These are phyloP conservation scores for Phoxinus phoxinus DNA, from an alignment of 2,113 vertebrate genomes.

Conservation along the genomic window DNA sequence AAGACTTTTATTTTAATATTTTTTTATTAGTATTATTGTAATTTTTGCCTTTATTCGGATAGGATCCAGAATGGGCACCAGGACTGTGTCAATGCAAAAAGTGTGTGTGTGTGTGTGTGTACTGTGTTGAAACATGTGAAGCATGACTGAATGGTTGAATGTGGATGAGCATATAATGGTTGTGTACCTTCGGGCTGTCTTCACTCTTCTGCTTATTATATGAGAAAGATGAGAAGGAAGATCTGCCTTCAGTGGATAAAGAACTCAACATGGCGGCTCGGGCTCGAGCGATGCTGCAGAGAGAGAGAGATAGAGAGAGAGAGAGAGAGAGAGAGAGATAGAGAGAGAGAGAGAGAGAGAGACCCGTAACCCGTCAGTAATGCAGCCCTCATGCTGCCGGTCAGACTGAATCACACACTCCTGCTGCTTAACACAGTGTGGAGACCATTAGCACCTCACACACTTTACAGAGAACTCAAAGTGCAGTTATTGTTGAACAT, in stretches of 20 bases:
- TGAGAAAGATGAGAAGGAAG: conserved; percentile 93
- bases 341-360: neutral
- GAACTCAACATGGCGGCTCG: conserved; percentile 85
- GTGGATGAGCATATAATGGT: neutral
- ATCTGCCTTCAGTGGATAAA: conserved; percentile 86
- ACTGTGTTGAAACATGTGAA: neutral
- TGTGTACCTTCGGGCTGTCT: conserved; percentile 93
- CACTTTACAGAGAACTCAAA: neutral
- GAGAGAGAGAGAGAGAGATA: neutral
- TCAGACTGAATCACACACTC: neutral
- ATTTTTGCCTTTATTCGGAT: neutral
- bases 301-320: neutral
- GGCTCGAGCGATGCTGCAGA: conserved; percentile 81
- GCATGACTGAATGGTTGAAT: neutral
- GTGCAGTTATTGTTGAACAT: neutral
- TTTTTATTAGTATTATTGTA: too few relatives aligned
- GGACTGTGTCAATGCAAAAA: neutral
- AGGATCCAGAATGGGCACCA: neutral
- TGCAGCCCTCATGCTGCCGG: neutral
- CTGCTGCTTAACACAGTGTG: conserved; percentile 7
- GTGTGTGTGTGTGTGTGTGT: neutral
- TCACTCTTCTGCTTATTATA: conserved; percentile 91
- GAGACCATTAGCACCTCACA: neutral
- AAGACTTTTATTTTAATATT: too few relatives aligned
- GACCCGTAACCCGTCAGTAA: neutral